Conservation (phyloP, 2,797 vertebrate genomes). For the Thamnophis elegans region DNA sequence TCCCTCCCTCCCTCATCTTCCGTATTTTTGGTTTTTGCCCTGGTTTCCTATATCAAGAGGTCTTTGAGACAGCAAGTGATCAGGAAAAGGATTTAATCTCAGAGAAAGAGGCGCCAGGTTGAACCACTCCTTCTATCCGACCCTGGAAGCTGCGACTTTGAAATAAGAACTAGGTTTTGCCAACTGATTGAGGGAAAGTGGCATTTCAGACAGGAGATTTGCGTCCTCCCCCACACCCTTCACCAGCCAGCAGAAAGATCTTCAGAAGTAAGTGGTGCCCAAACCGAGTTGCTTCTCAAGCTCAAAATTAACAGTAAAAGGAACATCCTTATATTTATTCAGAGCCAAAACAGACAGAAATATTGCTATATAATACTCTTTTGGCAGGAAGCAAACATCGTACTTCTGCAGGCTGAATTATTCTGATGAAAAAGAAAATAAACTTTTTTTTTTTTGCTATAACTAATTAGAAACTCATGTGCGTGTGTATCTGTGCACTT, state of each 20-base stretch:
- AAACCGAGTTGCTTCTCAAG: neutral
- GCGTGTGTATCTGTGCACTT: neutral
- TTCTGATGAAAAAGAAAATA: conserved; percentile 48
- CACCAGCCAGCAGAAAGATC: conserved; percentile 47
- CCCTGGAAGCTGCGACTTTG: neutral
- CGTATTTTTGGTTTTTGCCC: conserved; percentile 10
- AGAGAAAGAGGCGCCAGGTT: conserved; percentile 36
- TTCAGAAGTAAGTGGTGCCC: conserved; percentile 34
- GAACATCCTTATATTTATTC: neutral
- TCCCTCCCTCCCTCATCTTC: neutral
- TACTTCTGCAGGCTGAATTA: conserved; percentile 30
- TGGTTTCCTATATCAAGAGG: conserved; percentile 34
- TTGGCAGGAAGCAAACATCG: conserved; percentile 47
- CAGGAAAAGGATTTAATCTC: conserved; percentile 40
- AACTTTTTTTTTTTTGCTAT: conserved; percentile 53
- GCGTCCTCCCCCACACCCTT: conserved; percentile 5
- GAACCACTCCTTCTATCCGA: no score
- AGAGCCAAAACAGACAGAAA: conserved; percentile 19
- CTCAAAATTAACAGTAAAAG: neutral
- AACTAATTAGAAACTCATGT: conserved; percentile 44
- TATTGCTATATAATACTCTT: conserved; percentile 42
- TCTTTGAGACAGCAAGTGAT: conserved; percentile 35
- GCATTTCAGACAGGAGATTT: neutral
- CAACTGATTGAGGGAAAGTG: neutral
- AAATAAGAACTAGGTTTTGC: neutral